Evolutionary conservation across 2,888 invertebrate species (phyloP), one percentile per base, ranked within the genome.

Genomic region (Calameuta idolon): DNA sequence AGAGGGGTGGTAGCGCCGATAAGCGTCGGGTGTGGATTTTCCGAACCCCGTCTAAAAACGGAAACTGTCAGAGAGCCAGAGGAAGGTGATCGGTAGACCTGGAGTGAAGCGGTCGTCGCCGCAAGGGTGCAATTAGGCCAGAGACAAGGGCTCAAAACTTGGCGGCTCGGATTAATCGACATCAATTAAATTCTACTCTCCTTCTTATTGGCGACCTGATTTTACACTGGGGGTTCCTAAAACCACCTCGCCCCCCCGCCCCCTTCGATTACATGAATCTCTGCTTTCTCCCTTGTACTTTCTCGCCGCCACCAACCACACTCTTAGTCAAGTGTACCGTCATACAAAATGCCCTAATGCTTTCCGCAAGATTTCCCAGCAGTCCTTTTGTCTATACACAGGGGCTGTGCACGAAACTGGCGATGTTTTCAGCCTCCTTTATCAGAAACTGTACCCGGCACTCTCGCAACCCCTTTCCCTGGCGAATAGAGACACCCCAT

Each of bases 161-260:
- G 71, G 12, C 31, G 71, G 31, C 71, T 31, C 15, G 12, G 33
- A 71, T 71, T 71, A 71, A 71, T 71, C 71, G 71, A 12, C 33
- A 71, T 71, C 71, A 71, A 71, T 71, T 71, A 71, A 71, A 31
- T 31, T 71, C 71, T 12, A 40, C 69, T n/a, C 69, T 69, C 69
- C 33, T 37, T 69, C 69, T 77, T 80, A 37, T 76, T 81, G 55
- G 23, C 55, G 55, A 1, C 23, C 55, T 55, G 15, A 23, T 55
- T 55, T 55, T 55, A 23, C 23, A 23, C 55, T 23, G 15, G 23
- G 55, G 23, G 55, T 0, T 55, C 23, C 23, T 55, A 23, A 5
- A 55, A 2, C 23, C 23, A 1, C 23, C 55, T n/a, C n/a, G n/a
- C 23, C 12, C 12, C 4, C 15, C 15, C 4, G 4, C 40, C 9